Evolutionary conservation across 1,140 invertebrate genomes (phyloP).

Genomic region (Macrobrachium nipponense): DNA sequence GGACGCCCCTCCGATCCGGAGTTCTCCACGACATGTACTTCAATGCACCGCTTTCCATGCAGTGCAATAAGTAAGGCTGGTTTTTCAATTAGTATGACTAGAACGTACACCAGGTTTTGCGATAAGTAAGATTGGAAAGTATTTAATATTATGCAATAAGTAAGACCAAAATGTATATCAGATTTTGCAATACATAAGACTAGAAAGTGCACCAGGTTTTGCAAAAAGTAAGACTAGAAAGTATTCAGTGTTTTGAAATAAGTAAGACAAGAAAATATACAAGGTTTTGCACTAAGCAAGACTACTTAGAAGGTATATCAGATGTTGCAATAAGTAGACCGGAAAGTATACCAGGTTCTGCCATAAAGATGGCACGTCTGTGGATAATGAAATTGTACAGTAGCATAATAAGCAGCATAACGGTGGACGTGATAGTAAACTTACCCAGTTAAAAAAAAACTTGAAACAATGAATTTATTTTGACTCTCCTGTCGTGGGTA

Average conservation of each 20-base stretch:
- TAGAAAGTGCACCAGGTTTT: not conserved
- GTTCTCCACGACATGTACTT: slow-evolving; percentile 83
- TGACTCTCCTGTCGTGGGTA: too few species aligned
- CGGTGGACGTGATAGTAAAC: not conserved
- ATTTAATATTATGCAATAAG: slow-evolving; percentile 84
- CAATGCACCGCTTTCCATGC: slow-evolving; percentile 92
- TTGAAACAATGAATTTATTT: too few species aligned
- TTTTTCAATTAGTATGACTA: not conserved
- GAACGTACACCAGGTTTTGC: not conserved
- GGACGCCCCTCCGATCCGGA: slow-evolving; percentile 81
- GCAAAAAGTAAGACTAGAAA: too few species aligned
- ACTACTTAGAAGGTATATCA: not conserved
- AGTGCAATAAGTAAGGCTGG: slow-evolving; percentile 88
- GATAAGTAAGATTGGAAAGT: too few species aligned
- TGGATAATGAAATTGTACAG: too few species aligned
- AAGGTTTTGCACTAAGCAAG: not conserved
- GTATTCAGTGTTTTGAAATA: slow-evolving; percentile 87
- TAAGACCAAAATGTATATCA: slow-evolving; percentile 74
- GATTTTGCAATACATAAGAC: not conserved
- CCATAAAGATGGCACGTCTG: too few species aligned
- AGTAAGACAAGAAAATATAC: slow-evolving; percentile 75
- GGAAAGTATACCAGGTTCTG: not conserved
- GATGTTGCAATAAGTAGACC: slow-evolving; percentile 67
- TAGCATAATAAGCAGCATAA: too few species aligned
- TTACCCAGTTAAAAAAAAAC: too few species aligned